Base-by-base conservation (phyloP, 1,140 invertebrate species). In the Maconellicoccus hirsutus region DNA sequence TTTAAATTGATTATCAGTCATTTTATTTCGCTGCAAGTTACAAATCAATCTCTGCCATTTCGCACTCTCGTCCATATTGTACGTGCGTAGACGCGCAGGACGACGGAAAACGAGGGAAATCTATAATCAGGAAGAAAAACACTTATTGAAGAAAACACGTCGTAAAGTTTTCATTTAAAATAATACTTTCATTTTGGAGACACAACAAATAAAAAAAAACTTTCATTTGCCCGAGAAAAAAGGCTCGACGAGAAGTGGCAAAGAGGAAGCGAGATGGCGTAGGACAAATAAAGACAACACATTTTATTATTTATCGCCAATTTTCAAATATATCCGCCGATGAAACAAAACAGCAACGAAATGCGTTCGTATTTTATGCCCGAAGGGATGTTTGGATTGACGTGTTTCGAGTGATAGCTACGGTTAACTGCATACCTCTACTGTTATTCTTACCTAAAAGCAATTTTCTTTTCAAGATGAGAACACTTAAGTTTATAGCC, bases 241-340 rank as follows among this genome's bases (percentile, higher is more conserved):
- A 52, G 42, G n/a, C 42, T 16, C 2, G 42, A 4, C 16, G 4
- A 8, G 3, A 16, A 52, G n/a, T 52, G 42, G n/a, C n/a, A 38
- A 38, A 52, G n/a, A 52, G n/a, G 16, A 52, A 52, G 29, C 29
- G 12, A 33, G 42, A 52, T 52, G n/a, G 42, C n/a, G 3, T 6
- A 52, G 2, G 42, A 19, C 42, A 52, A 52, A 52, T 52, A 52
- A 52, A 52, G 10, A 52, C 42, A 52, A 52, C 29, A 16, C 4
- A 52, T 52, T 52, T 52, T 52, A 52, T 52, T 52, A 52, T 52
- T 52, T 52, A 52, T 52, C 42, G 42, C 42, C 42, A 52, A 52
- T 19, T 52, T 52, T 52, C 42, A 14, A 52, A 19, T 16, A 52
- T 52, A 52, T 52, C 4, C 16, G 6, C n/a, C 12, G 42, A 52